A percentile compares a stretch with the other conserved stretches of the same genome.
Evolutionary conservation across 2,113 vertebrate species (phyloP).

Genomic region (Polypterus bichir): DNA sequence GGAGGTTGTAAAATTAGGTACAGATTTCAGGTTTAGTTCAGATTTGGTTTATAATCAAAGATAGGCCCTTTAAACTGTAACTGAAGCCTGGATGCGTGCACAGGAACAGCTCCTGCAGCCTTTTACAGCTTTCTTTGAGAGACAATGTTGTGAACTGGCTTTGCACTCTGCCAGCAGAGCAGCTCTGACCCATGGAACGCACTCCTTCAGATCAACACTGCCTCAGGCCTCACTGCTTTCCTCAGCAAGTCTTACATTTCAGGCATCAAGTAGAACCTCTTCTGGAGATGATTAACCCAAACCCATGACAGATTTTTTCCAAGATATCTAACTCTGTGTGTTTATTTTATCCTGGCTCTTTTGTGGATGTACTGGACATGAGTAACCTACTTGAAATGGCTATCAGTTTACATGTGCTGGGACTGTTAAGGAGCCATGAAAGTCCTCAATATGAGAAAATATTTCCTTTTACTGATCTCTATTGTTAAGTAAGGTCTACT

Average conservation of each 20-base stretch:
- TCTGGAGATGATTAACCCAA: constrained; percentile 99
- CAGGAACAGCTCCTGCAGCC: constrained; percentile 48
- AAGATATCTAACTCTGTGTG: constrained; percentile 97
- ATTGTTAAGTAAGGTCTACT: constrained; percentile 50
- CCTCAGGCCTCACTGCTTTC: constrained; percentile 76
- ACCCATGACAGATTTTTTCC: constrained; percentile 99
- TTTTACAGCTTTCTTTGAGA: constrained; percentile 51
- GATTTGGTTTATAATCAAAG: constrained; percentile 53
- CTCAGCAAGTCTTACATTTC: constrained; percentile 96
- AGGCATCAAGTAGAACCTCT: constrained; percentile 91
- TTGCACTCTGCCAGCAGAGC: constrained; percentile 67
- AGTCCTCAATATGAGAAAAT: constrained; percentile 65
- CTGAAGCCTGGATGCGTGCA: constrained; percentile 46
- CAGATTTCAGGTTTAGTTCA: constrained; percentile 47
- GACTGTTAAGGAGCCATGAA: constrained; percentile 68
- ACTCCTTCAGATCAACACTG: constrained; percentile 80
- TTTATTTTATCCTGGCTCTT: constrained; percentile 99
- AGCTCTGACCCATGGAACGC: constrained; percentile 81
- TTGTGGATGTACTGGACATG: constrained; percentile 98
- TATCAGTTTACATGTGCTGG: constrained; percentile 86
- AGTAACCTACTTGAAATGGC: constrained; percentile 87
- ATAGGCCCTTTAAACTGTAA: constrained; percentile 48
- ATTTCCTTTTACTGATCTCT: constrained; percentile 45
- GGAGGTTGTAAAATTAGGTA: constrained; percentile 45
- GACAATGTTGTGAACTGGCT: constrained; percentile 53